Conservation (phyloP, 92 coral and sea anemone genomes). For the Heliopora coerulea region DNA sequence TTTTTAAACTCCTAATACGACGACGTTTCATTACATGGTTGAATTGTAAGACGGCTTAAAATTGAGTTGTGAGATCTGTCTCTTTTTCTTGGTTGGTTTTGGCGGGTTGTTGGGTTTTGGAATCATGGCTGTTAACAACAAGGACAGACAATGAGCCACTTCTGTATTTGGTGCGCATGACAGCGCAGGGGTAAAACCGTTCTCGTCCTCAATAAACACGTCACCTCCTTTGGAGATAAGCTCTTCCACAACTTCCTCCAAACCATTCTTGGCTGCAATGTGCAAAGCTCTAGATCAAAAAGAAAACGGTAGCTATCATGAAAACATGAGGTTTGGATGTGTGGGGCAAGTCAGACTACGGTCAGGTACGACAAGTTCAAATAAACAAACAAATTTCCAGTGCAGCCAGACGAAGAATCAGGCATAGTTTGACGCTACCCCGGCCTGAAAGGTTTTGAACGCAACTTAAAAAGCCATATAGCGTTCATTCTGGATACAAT, state of each 20-base stretch:
- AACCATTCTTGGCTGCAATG: constrained; percentile 86
- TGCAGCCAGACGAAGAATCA: no score
- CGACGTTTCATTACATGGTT: constrained; percentile 6
- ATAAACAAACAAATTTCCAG: no score
- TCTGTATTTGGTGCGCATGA: constrained; percentile 94
- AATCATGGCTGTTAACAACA: constrained; percentile 86
- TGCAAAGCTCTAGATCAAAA: constrained; percentile 70
- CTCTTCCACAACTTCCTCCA: constrained; percentile 92
- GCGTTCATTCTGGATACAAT: no score
- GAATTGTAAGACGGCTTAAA: constrained; percentile 42
- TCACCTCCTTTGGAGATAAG: constrained; percentile 83
- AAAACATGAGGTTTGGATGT: neutral
- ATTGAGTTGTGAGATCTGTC: constrained; percentile 34
- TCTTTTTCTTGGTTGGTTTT: constrained; percentile 7
- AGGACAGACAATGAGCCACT: constrained; percentile 90
- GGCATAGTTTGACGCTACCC: no score
- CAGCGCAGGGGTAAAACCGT: constrained; percentile 94
- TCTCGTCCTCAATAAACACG: constrained; percentile 88
- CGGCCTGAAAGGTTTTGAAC: no score
- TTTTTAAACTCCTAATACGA: constrained; percentile 36
- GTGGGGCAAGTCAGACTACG: no score
- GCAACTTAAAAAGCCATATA: no score
- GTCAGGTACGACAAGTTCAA: no score
- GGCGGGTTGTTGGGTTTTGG: constrained; percentile 41
- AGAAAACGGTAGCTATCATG: neutral